Base-by-base conservation (phyloP, 2,113 vertebrate species). In the Spea bombifrons region DNA sequence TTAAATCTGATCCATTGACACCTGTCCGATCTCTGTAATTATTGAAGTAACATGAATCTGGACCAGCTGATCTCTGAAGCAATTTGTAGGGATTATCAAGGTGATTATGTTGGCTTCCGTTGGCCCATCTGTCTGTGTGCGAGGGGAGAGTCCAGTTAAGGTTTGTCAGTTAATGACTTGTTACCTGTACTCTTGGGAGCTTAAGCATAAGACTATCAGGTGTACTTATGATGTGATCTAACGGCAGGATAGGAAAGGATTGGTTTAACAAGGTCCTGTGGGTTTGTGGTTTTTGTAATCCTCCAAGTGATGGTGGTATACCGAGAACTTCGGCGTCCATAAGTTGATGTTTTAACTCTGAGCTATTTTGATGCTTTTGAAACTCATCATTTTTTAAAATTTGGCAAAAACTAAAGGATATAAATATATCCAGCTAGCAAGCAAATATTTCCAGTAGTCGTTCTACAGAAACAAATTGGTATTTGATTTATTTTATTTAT, bases 131-230 rank as follows among this genome's bases (percentile, higher is more conserved):
- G 76, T 76, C 10, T 75, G 46, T 75, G 1, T 44, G 48, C 49
- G 70, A 46, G 53, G 84, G 64, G 71, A 59, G 84, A 81, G 72
- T 80, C 80, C 84, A 82, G 74, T 80, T 78, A 81, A 86, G 55
- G 64, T 88, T 91, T 88, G 89, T 86, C 89, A 88, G 83, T 86
- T 92, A 87, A 83, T 87, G 86, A 87, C 89, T 88, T 89, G 84
- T 90, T 91, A 87, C 86, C 78, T 73, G 75, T 78, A 86, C 75
- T 90, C 84, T 83, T 85, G 84, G 79, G 84, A 92, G 81, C 50
- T 66, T 45, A n/a, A 17, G 63, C 78, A 67, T 80, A 73, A 57
- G 44, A 46, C 52, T 67, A 74, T 80, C 78, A 80, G 78, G 65
- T 80, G 78, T 66, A 47, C 63, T 68, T 52, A 73, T 66, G 70